Conservation (phyloP, 2,888 invertebrate species). For the Sepioteuthis lessoniana region DNA sequence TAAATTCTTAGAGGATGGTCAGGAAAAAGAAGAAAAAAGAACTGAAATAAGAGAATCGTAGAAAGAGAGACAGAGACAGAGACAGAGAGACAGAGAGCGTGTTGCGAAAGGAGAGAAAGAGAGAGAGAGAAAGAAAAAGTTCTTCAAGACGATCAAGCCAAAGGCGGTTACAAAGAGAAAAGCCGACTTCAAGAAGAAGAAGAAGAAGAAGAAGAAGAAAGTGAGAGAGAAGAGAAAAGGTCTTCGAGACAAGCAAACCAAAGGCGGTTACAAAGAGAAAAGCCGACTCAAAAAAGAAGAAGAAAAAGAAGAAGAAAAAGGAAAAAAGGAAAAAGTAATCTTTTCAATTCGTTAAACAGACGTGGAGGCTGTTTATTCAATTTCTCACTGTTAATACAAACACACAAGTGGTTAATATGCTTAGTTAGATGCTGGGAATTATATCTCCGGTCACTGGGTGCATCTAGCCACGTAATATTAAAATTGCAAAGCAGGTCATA, state of each 20-base stretch:
- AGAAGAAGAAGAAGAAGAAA: not conserved
- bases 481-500: not conserved
- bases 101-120: no score
- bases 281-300: no score
- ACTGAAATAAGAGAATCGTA: no score
- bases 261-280: not conserved
- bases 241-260: not conserved
- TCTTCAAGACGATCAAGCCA: not conserved
- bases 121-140: not conserved
- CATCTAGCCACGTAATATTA: not conserved
- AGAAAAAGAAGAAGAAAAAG: not conserved
- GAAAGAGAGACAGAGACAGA: no score
- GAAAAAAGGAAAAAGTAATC: not conserved
- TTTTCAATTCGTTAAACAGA: slow-evolving; percentile 33
- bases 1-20: no score
- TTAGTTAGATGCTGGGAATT: not conserved
- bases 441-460: not conserved
- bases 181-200: not conserved
- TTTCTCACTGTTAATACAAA: not conserved
- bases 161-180: not conserved
- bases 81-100: no score
- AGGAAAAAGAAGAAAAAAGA: no score
- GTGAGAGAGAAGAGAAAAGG: not conserved
- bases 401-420: not conserved
- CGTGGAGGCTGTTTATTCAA: not conserved